Conservation (phyloP, 2,113 vertebrate genomes). For the Brachypodius melanocephalos region DNA sequence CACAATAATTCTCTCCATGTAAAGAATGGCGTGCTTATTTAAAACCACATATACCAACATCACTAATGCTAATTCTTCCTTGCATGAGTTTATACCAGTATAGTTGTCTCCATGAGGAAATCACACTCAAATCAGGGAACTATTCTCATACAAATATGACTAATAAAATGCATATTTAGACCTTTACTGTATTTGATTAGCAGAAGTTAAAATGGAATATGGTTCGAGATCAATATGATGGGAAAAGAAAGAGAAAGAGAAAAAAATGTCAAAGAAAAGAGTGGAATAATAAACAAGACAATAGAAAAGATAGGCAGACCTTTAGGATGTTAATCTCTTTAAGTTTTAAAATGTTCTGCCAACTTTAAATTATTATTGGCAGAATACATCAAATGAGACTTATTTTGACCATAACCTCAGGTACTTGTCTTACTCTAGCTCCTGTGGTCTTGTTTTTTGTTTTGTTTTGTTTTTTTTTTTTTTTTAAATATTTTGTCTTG, state of each 20-base stretch:
- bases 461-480: neutral
- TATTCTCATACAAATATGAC: neutral
- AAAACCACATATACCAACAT: neutral
- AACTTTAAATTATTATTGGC: neutral
- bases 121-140: neutral
- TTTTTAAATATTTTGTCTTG: neutral
- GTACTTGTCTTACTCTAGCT: neutral
- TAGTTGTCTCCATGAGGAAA: neutral
- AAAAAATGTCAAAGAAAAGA: neutral
- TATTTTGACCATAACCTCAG: neutral
- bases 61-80: neutral
- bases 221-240: neutral
- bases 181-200: neutral
- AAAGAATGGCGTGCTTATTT: neutral
- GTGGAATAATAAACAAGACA: neutral
- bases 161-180: neutral
- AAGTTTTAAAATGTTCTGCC: neutral
- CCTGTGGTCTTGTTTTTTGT: neutral
- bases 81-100: rapidly evolving
- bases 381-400: neutral
- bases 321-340: neutral
- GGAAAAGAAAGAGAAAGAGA: neutral
- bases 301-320: neutral
- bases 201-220: neutral
- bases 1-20: neutral